phyloP scores from a whole-genome alignment of 2,113 vertebrate genomes.

The Macrotis lagotis region DNA sequence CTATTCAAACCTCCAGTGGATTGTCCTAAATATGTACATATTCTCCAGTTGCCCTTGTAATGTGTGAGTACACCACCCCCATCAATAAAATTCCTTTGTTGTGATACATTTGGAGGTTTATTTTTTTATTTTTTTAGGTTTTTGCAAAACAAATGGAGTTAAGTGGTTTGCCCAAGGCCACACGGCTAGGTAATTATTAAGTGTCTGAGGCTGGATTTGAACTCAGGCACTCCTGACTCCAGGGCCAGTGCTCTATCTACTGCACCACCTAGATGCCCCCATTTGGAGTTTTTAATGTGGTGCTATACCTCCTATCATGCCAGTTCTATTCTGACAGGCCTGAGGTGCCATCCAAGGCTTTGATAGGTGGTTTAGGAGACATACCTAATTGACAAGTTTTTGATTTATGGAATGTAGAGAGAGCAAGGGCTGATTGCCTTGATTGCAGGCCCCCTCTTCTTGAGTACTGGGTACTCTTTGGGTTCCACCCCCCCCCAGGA shows the following conservation, averaged over 20 bases:
- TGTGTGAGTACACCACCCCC: not conserved
- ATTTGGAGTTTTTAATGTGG: too few species aligned
- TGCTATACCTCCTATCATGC: not conserved
- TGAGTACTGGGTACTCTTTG: not conserved
- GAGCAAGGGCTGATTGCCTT: not conserved
- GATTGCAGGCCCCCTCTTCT: not conserved
- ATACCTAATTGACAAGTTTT: not conserved
- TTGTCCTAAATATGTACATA: not conserved
- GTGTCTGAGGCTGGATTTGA: too few species aligned
- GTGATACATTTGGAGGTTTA: not conserved
- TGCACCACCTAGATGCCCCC: too few species aligned
- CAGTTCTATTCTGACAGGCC: too few species aligned
- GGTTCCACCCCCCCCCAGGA: too few species aligned
- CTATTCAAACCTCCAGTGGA: not conserved
- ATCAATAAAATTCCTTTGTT: not conserved
- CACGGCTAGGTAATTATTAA: too few species aligned
- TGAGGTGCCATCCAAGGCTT: not conserved
- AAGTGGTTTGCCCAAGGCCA: too few species aligned
- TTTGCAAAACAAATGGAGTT: too few species aligned
- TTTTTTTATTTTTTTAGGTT: too few species aligned
- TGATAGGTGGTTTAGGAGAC: not conserved
- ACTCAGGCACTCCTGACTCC: too few species aligned
- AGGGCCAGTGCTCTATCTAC: too few species aligned
- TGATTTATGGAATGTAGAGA: not conserved
- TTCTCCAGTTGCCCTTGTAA: not conserved